Evolutionary conservation across 2,113 vertebrate genomes (phyloP).

Genomic region (Todiramphus chloris): DNA sequence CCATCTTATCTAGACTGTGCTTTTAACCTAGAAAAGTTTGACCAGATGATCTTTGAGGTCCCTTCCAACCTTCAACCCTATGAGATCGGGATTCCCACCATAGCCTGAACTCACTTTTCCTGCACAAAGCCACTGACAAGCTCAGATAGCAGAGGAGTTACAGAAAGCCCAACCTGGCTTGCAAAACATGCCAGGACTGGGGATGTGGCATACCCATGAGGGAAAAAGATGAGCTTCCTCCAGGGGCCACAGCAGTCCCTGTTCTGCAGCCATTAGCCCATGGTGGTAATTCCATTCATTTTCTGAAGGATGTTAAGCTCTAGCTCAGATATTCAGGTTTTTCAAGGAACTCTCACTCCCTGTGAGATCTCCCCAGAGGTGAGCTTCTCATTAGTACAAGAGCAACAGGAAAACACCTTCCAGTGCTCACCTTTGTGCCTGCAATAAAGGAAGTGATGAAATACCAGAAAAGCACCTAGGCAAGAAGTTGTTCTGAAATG

Average conservation of each 20-base stretch:
- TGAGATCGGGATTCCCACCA: not conserved
- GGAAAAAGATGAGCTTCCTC: not conserved
- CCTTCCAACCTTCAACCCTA: not conserved
- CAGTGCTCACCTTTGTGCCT: not conserved
- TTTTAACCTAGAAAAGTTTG: not conserved
- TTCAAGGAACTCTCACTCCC: not conserved
- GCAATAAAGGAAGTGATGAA: not conserved
- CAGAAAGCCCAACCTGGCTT: not conserved
- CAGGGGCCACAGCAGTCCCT: not conserved
- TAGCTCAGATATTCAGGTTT: not conserved
- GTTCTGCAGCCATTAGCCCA: not conserved
- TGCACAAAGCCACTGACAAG: accelerated
- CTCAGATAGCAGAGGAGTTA: not conserved
- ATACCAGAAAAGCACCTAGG: not conserved
- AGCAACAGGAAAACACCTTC: not conserved
- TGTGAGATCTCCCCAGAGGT: not conserved
- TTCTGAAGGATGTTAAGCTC: not conserved
- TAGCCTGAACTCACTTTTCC: not conserved
- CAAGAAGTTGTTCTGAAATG: not conserved
- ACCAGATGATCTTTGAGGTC: not conserved
- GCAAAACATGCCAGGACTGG: too few species aligned
- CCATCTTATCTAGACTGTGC: not conserved
- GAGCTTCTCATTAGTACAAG: not conserved
- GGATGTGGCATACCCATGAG: not conserved
- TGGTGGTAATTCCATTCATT: too few species aligned